A percentile compares a stretch with the other conserved stretches of the same genome.
Conservation (phyloP, 2,113 vertebrate genomes). For the Toxotes chatareus region DNA sequence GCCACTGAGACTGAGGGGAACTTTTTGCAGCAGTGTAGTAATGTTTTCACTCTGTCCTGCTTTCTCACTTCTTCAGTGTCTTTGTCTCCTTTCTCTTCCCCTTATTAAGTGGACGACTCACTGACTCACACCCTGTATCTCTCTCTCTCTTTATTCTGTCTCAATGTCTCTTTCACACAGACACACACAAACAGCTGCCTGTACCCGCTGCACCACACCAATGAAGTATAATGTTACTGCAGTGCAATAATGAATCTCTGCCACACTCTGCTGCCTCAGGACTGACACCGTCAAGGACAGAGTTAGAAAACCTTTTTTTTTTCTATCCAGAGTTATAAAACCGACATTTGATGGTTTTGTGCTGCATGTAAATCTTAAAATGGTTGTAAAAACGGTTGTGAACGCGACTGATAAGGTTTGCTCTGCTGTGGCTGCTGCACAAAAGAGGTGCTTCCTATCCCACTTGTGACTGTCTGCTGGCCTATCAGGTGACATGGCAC, state of each 20-base stretch:
- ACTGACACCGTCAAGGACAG: constrained; percentile 42
- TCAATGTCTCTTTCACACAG: constrained; percentile 30
- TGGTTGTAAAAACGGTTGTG: neutral
- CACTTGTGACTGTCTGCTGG: neutral
- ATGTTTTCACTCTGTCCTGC: constrained; percentile 16
- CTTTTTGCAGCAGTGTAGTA: constrained; percentile 15
- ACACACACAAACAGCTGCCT: constrained; percentile 38
- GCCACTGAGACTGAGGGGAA: constrained; percentile 10
- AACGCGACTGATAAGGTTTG: neutral
- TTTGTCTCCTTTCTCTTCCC: constrained; percentile 13
- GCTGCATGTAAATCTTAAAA: neutral
- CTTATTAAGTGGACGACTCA: constrained; percentile 20
- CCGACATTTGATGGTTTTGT: neutral
- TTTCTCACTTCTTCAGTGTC: neutral
- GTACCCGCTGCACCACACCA: constrained; percentile 21
- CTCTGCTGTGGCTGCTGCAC: neutral
- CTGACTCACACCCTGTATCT: constrained; percentile 15
- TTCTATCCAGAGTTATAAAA: constrained; percentile 16
- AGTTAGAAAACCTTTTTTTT: constrained; percentile 20
- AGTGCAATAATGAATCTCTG: constrained; percentile 30
- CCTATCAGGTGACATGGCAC: constrained; percentile 8
- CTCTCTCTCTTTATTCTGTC: neutral
- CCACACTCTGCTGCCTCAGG: constrained; percentile 43
- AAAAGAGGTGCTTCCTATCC: too few species aligned
- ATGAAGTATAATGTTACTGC: constrained; percentile 49